Evolutionary conservation across 2,113 vertebrate species (phyloP).

Genomic region (Cyanistes caeruleus): DNA sequence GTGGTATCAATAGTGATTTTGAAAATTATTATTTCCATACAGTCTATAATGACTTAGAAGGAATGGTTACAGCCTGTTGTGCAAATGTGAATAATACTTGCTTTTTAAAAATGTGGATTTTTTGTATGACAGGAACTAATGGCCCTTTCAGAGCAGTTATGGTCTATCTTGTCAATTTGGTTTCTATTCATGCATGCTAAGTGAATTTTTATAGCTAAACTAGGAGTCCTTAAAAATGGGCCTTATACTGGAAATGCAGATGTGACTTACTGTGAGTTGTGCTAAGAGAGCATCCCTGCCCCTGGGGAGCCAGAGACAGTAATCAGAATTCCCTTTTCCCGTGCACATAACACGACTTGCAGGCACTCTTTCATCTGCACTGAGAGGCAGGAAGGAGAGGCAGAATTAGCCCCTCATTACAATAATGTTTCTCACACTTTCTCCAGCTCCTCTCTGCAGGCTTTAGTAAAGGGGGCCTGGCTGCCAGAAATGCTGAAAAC

Average conservation of each 20-base stretch:
- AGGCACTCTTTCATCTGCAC: conserved; percentile 41
- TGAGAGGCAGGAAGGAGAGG: conserved; percentile 34
- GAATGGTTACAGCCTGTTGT: conserved; percentile 28
- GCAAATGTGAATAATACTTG: conserved; percentile 31
- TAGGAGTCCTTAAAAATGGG: conserved; percentile 58
- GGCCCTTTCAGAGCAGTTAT: conserved; percentile 51
- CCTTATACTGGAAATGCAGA: conserved; percentile 55
- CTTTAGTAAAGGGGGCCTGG: background rate
- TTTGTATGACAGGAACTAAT: conserved; percentile 44
- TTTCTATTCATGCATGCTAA: conserved; percentile 52
- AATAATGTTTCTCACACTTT: conserved; percentile 47
- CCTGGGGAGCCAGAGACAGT: conserved; percentile 17
- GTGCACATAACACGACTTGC: background rate
- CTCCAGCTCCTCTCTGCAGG: conserved; percentile 32
- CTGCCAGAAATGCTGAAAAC: conserved; percentile 31
- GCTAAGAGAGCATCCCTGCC: conserved; percentile 26
- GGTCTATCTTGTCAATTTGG: conserved; percentile 54
- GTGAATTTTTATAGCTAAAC: conserved; percentile 62
- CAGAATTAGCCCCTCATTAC: conserved; percentile 59
- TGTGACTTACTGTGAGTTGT: conserved; percentile 12
- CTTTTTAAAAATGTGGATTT: conserved; percentile 12
- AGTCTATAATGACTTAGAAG: conserved; percentile 17
- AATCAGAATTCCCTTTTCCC: conserved; percentile 41
- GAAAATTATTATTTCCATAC: conserved; percentile 10
- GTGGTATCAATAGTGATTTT: conserved; percentile 22